Conservation (phyloP, 2,113 vertebrate species). For the Hiodon alosoides region DNA sequence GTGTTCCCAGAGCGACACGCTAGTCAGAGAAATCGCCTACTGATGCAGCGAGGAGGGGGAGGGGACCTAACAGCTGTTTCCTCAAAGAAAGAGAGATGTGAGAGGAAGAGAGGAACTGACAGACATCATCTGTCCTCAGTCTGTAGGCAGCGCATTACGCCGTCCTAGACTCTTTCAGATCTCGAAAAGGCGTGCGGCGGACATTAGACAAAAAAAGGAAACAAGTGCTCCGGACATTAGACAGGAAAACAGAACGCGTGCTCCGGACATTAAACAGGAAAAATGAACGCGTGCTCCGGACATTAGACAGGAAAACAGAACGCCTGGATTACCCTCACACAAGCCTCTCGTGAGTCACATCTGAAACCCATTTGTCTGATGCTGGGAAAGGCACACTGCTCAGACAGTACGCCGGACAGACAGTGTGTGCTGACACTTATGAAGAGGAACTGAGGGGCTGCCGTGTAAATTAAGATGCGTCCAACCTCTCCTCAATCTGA, state of each 20-base stretch:
- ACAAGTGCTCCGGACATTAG: too few species aligned
- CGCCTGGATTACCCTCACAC: background rate
- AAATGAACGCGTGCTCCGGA: background rate
- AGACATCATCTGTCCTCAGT: constrained; percentile 49
- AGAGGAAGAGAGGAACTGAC: constrained; percentile 21
- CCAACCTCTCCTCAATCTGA: constrained; percentile 94
- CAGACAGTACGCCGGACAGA: constrained; percentile 83
- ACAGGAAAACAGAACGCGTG: too few species aligned
- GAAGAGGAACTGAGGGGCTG: constrained; percentile 95
- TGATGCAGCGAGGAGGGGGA: constrained; percentile 44
- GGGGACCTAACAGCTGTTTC: constrained; percentile 57
- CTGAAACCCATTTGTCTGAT: background rate
- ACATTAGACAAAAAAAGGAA: too few species aligned
- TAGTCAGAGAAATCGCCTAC: constrained; percentile 43
- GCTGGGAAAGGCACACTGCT: background rate
- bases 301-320: background rate
- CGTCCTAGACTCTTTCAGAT: background rate
- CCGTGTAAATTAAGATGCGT: constrained; percentile 99
- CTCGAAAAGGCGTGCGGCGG: too few species aligned
- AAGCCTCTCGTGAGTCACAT: background rate
- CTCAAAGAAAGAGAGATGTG: constrained; percentile 45
- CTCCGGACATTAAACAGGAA: too few species aligned
- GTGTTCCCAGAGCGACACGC: constrained; percentile 42
- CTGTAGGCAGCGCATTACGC: constrained; percentile 16
- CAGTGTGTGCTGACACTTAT: constrained; percentile 92